A percentile compares a stretch with the other conserved stretches of the same genome.
Evolutionary conservation across 2,113 vertebrate genomes (phyloP).

Genomic region (Ciconia stormi): DNA sequence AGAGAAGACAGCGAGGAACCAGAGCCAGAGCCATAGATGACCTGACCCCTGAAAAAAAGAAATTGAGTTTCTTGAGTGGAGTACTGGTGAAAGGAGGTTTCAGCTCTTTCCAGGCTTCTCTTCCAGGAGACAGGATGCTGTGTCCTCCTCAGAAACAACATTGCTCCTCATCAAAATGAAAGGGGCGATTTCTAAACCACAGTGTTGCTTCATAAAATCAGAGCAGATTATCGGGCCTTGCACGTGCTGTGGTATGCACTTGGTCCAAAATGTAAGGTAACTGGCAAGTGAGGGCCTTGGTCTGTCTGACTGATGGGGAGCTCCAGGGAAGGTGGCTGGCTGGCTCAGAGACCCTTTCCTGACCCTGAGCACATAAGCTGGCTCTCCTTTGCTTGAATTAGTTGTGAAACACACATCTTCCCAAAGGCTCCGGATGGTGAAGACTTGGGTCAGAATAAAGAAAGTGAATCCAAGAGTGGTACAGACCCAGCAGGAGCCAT

Average conservation of each 20-base stretch:
- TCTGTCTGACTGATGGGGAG: neutral
- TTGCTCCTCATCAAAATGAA: neutral
- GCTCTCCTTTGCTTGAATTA: neutral
- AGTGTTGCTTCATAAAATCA: neutral
- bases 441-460: neutral
- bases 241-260: neutral
- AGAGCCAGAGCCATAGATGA: neutral
- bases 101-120: neutral
- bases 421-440: neutral
- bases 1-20: neutral
- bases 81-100: neutral
- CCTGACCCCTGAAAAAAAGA: neutral
- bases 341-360: neutral
- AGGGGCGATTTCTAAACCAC: neutral
- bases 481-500: neutral
- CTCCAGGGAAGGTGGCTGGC: neutral
- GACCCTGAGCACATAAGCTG: neutral
- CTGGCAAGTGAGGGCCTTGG: neutral
- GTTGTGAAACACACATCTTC: neutral
- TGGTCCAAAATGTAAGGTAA: neutral
- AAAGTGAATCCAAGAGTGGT: neutral
- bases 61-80: neutral
- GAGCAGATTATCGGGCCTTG: neutral
- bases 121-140: neutral
- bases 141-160: neutral